A percentile compares a stretch with the other conserved stretches of the same genome.
phyloP scores from a whole-genome alignment of 1,140 invertebrate genomes.

The Calycopis cecrops region DNA sequence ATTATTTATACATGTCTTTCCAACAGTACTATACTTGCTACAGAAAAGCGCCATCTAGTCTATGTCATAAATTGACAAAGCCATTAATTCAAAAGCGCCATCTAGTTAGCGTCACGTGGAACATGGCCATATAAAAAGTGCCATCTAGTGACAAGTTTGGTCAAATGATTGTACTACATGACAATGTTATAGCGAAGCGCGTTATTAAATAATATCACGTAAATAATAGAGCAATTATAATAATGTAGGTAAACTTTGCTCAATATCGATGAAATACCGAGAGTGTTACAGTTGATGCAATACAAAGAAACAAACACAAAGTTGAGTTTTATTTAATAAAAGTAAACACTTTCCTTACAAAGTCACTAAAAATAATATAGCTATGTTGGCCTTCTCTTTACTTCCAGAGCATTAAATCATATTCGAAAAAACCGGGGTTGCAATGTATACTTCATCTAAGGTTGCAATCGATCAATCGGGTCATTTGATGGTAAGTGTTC shows the following conservation, averaged over 20 bases:
- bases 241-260: conserved; percentile 74
- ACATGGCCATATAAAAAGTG: not conserved
- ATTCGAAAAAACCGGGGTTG: no score
- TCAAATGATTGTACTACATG: conserved; percentile 9
- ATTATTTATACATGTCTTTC: conserved; percentile 34
- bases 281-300: conserved; percentile 74
- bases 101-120: no score
- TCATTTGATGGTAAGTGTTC: no score
- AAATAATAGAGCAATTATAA: conserved; percentile 57
- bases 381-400: no score
- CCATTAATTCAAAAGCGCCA: no score
- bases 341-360: no score
- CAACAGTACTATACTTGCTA: no score
- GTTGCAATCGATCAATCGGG: no score
- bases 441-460: no score
- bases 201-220: conserved; percentile 43
- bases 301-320: conserved; percentile 69
- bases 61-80: no score
- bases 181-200: conserved; percentile 22
- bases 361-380: no score
- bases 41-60: not conserved
- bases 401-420: no score
- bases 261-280: conserved; percentile 71
- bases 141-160: conserved; percentile 12
- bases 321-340: conserved; percentile 61